Evolutionary conservation across 2,888 invertebrate genomes (phyloP), one percentile per base, ranked within the genome.

Genomic region (Cinara cedri): DNA sequence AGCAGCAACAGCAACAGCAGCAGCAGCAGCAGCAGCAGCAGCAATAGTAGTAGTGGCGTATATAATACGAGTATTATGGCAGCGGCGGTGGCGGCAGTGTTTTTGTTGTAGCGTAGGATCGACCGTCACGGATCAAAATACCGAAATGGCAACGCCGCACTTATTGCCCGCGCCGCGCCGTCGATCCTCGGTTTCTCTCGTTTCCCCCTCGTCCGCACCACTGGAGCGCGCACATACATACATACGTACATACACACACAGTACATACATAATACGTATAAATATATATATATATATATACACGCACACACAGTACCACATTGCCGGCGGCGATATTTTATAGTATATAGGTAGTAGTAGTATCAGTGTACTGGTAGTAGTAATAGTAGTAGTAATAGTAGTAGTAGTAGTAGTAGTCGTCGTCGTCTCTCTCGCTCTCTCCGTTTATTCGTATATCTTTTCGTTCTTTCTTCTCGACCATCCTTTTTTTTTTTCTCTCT

Each of bases 121-220:
- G 72, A 74, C 81, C 57, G 72, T 81, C 54, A 68, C 57, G 62
- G 65, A 68, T 81, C 71, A 74, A 57, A 75, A 76, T 76, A 68
- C 65, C 21, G 55, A 63, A 81, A 62, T 54, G 68, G 63, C 68
- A 72, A 81, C 70, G 62, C 21, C 68, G 70, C 65, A 70, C 75
- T 57, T 24, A 55, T 55, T 19, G 54, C 71, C 55, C 57, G 72
- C 49, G 44, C 57, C 51, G 66, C 46, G 63, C 26, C 63, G 81
- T 81, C 81, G 60, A 63, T 34, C 49, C 63, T 60, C 46, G 21
- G 57, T 81, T 81, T 60, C 46, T 63, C 49, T 65, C 54, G 14
- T 54, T 70, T 21, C 24, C 80, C 46, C 71, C 49, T 62, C 60
- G 16, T 24, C 46, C 70, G 19, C 49, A 42, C 49, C 44, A 42